phyloP scores from a whole-genome alignment of 1,140 invertebrate genomes.

The Chelonus insularis region DNA sequence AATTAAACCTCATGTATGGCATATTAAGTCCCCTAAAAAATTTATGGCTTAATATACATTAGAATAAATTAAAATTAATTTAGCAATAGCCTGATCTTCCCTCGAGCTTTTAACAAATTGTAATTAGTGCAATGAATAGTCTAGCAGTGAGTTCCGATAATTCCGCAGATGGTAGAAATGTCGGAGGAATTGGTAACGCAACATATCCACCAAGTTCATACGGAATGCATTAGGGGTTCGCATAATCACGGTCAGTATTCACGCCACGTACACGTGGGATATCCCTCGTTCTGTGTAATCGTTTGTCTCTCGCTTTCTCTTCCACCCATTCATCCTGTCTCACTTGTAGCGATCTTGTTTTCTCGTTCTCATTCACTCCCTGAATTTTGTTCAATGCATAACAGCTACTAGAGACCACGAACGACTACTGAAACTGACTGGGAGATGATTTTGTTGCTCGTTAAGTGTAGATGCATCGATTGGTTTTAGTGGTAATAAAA shows the following conservation, averaged over 20 bases:
- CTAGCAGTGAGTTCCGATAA: neutral
- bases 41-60: too few species aligned
- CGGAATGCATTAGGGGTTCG: constrained; percentile 22
- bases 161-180: constrained; percentile 2
- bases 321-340: neutral
- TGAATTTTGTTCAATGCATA: constrained; percentile 19
- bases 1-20: too few species aligned
- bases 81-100: too few species aligned
- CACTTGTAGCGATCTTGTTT: constrained; percentile 1
- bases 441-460: constrained; percentile 32
- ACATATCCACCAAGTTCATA: constrained; percentile 6
- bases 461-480: constrained; percentile 29
- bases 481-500: constrained; percentile 43
- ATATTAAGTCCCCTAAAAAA: too few species aligned
- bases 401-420: constrained; percentile 2
- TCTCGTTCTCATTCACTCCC: neutral
- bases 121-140: neutral
- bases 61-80: too few species aligned
- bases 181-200: neutral
- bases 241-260: constrained; percentile 23
- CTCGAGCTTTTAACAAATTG: neutral
- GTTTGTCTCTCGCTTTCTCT: constrained; percentile 23
- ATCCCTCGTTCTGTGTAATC: constrained; percentile 25
- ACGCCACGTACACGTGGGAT: constrained; percentile 20
- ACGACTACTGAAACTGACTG: neutral